These are phyloP conservation scores for Heliconius nattereri DNA, from an alignment of 1,140 invertebrate species.

Conservation along the genomic window DNA sequence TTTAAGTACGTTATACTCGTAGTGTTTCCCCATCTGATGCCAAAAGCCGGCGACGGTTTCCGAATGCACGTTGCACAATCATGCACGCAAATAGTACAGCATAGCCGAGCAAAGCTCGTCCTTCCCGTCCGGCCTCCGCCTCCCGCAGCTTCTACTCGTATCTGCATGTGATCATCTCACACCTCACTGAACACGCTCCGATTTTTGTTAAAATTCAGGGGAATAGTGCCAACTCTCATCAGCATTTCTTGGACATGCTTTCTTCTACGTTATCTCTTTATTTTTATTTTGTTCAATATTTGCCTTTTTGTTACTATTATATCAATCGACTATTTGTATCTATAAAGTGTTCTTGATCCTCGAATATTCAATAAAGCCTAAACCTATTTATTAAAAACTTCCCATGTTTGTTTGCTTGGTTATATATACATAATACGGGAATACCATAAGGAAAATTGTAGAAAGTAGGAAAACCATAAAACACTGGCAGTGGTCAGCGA, in stretches of 20 bases:
- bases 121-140: background rate
- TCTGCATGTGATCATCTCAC: slow-evolving; percentile 2
- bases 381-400: no score
- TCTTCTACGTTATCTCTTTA: background rate
- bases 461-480: background rate
- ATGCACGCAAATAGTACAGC: background rate
- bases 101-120: no score
- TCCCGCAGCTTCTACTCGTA: background rate
- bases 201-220: background rate
- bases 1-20: background rate
- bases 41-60: background rate
- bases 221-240: background rate
- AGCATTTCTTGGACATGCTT: background rate
- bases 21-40: background rate
- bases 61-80: background rate
- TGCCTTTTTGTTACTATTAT: background rate
- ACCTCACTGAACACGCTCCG: background rate
- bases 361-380: no score
- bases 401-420: no score
- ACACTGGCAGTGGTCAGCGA: background rate
- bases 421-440: background rate
- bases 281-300: background rate
- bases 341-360: no score
- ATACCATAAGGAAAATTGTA: background rate
- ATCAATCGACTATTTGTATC: no score